Percentiles rank a stretch among this genome's conserved stretches.
Conservation (phyloP, 2,797 vertebrate genomes). For the Mustela erminea region DNA sequence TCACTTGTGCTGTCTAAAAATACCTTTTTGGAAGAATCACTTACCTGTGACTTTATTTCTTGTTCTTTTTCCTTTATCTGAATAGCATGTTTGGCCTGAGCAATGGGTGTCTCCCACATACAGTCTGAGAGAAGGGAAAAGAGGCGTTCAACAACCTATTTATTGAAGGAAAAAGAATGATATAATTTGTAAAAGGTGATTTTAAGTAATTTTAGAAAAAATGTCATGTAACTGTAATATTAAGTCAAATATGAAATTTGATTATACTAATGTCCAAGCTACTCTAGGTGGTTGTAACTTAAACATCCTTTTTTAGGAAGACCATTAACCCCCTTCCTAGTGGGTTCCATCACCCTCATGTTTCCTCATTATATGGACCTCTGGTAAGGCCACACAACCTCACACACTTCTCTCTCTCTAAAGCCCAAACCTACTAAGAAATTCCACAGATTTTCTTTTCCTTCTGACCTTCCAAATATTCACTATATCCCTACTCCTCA, state of each 20-base stretch:
- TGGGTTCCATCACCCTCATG: neutral
- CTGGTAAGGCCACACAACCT: neutral
- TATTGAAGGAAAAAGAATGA: constrained; percentile 52
- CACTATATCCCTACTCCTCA: neutral
- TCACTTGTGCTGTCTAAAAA: constrained; percentile 34
- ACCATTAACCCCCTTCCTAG: neutral
- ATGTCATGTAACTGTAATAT: constrained; percentile 33
- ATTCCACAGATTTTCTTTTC: neutral
- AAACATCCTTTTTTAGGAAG: constrained; percentile 42
- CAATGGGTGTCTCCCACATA: constrained; percentile 98
- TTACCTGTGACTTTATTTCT: constrained; percentile 96
- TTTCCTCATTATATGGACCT: neutral
- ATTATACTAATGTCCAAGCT: constrained; percentile 3
- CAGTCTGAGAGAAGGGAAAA: constrained; percentile 98
- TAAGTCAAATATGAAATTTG: neutral
- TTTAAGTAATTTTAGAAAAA: constrained; percentile 63
- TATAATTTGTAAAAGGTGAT: constrained; percentile 42
- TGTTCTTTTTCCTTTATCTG: constrained; percentile 96
- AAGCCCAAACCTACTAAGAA: neutral
- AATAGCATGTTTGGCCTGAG: constrained; percentile 95
- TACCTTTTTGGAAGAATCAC: neutral
- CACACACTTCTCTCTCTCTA: constrained; percentile 3
- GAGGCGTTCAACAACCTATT: constrained; percentile 95
- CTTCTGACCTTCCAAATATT: constrained; percentile 42
- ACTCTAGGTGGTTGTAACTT: neutral